phyloP scores from a whole-genome alignment of 2,888 invertebrate species.

The Conus canariensis region DNA sequence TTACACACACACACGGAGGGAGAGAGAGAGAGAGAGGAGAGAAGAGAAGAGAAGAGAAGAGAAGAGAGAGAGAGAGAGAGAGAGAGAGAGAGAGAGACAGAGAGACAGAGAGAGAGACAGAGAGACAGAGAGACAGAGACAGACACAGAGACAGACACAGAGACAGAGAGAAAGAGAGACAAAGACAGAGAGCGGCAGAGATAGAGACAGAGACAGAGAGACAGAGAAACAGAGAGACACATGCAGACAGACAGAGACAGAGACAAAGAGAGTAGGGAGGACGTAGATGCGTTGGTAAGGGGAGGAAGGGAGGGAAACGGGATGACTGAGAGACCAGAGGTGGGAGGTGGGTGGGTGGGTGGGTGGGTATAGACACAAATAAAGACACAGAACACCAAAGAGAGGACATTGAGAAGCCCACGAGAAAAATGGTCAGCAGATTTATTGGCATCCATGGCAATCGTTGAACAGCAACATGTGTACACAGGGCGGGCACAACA shows the following conservation, averaged over 20 bases:
- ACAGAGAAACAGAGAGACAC: not conserved
- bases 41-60: not conserved
- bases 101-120: constrained; percentile 21
- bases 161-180: not conserved
- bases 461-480: no score
- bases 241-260: not conserved
- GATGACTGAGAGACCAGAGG: no score
- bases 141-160: constrained; percentile 13
- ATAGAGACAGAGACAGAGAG: not conserved
- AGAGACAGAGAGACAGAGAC: not conserved
- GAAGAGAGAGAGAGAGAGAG: not conserved
- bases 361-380: no score
- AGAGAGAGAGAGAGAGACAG: not conserved
- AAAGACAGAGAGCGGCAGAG: not conserved
- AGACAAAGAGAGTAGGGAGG: not conserved
- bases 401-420: no score
- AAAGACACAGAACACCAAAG: no score
- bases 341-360: no score
- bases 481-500: not conserved
- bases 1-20: not conserved
- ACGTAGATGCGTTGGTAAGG: no score
- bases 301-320: no score
- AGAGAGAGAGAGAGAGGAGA: not conserved
- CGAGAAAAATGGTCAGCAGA: no score
- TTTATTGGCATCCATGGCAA: no score